A percentile compares a stretch with the other conserved stretches of the same genome.
Conservation (phyloP, 2,888 invertebrate species). For the Mythimna impura region DNA sequence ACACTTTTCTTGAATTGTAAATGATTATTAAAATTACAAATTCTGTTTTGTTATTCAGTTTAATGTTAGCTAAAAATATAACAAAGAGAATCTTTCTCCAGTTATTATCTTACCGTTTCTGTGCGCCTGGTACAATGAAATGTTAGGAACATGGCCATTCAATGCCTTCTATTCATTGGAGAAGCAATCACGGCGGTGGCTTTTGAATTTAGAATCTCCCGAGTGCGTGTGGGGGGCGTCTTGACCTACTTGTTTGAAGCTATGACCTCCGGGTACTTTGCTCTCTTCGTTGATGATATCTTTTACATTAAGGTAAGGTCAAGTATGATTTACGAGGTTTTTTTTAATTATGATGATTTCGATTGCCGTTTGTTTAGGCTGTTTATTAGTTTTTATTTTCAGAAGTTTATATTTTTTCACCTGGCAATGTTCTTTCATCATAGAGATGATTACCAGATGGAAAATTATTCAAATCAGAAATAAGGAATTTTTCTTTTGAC, state of each 20-base stretch:
- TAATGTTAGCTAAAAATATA: slow-evolving; percentile 40
- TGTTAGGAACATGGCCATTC: slow-evolving; percentile 51
- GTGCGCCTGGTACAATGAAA: slow-evolving; percentile 51
- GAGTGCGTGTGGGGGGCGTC: slow-evolving; percentile 62
- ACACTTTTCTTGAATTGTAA: slow-evolving; percentile 31
- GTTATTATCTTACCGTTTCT: slow-evolving; percentile 36
- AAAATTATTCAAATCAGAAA: too few species aligned
- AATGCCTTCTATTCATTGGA: slow-evolving; percentile 53
- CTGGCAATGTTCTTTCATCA: not conserved
- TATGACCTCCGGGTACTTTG: slow-evolving; percentile 59
- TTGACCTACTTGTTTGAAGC: slow-evolving; percentile 68
- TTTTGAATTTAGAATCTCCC: slow-evolving; percentile 63
- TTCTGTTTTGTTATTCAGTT: slow-evolving; percentile 34
- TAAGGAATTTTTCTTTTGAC: too few species aligned
- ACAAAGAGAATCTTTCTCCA: slow-evolving; percentile 29
- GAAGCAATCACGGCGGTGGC: slow-evolving; percentile 55
- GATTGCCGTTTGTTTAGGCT: not conserved
- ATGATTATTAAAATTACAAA: slow-evolving; percentile 46
- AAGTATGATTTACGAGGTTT: slow-evolving; percentile 27
- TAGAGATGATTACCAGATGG: not conserved
- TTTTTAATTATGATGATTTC: slow-evolving; percentile 38
- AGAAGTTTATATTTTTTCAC: not conserved
- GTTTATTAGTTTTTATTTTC: not conserved
- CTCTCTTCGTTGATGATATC: slow-evolving; percentile 47
- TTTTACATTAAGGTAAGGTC: slow-evolving; percentile 48